A percentile compares a stretch with the other conserved stretches of the same genome.
Evolutionary conservation across 2,797 vertebrate genomes (phyloP).

Genomic region (Choloepus didactylus): DNA sequence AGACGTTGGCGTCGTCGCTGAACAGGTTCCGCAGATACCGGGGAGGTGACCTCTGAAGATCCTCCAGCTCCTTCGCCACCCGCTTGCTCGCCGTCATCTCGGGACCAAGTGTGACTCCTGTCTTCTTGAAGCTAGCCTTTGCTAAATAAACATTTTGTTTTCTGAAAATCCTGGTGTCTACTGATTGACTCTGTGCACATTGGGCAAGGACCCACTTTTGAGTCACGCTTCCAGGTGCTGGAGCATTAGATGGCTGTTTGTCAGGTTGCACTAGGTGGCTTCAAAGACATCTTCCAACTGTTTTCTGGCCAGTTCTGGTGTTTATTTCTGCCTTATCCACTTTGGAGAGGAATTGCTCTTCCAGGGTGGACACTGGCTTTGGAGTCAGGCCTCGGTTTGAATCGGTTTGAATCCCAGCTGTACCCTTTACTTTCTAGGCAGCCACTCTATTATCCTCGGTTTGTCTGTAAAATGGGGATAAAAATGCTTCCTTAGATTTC

Average conservation of each 20-base stretch:
- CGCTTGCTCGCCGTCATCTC: no score
- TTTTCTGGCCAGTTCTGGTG: background rate
- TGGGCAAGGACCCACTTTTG: no score
- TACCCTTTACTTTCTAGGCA: background rate
- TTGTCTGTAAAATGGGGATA: background rate
- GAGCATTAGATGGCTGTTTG: background rate
- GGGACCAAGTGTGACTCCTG: no score
- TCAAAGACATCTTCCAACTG: background rate
- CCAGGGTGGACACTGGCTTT: background rate
- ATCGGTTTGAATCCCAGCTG: background rate
- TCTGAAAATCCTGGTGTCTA: no score
- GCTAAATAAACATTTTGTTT: no score
- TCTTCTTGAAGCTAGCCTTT: no score
- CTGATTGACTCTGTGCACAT: no score
- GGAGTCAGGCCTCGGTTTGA: background rate
- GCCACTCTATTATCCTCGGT: background rate
- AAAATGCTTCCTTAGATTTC: background rate
- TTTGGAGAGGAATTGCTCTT: background rate
- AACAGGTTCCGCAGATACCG: conserved; percentile 71
- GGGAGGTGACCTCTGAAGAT: conserved; percentile 32
- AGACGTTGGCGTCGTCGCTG: conserved; percentile 41
- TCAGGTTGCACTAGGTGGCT: background rate
- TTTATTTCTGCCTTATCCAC: background rate
- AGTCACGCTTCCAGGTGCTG: background rate
- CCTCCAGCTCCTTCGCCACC: conserved; percentile 82